phyloP scores from a whole-genome alignment of 2,113 vertebrate genomes.

The Erinaceus europaeus region DNA sequence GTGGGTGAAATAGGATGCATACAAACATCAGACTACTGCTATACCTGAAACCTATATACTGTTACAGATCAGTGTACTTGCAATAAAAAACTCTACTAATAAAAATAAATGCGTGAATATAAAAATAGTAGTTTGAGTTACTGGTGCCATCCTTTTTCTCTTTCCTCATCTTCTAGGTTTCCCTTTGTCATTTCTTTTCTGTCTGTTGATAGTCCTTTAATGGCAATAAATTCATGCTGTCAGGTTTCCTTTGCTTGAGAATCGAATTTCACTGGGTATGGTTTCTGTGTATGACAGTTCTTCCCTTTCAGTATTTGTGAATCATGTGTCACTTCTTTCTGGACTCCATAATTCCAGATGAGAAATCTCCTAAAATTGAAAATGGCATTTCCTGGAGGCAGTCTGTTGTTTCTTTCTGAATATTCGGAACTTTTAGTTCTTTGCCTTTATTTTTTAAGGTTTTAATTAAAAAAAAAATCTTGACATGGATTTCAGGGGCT shows the following conservation, averaged over 20 bases:
- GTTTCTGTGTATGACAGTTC: too few relatives aligned
- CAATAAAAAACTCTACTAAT: too few relatives aligned
- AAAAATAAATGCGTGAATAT: too few relatives aligned
- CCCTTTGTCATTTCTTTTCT: not conserved
- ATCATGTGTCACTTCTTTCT: not conserved
- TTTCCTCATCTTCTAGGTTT: not conserved
- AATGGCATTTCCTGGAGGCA: not conserved
- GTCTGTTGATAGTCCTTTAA: not conserved
- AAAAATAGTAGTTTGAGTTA: too few relatives aligned
- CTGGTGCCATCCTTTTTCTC: not conserved
- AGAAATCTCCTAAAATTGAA: not conserved
- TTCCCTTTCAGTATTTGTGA: not conserved
- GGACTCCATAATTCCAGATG: not conserved
- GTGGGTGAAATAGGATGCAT: not conserved
- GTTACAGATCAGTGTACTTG: not conserved
- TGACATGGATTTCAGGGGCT: not conserved
- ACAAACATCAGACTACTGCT: not conserved
- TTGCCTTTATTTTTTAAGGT: not conserved
- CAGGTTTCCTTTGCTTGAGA: constrained; percentile 3
- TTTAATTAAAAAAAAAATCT: not conserved
- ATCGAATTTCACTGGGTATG: not conserved
- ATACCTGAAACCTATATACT: not conserved
- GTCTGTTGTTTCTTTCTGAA: not conserved
- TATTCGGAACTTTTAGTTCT: not conserved
- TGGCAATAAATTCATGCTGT: not conserved